Evolutionary conservation across 1,140 invertebrate genomes (phyloP).

Genomic region (Tetramorium alpestre): DNA sequence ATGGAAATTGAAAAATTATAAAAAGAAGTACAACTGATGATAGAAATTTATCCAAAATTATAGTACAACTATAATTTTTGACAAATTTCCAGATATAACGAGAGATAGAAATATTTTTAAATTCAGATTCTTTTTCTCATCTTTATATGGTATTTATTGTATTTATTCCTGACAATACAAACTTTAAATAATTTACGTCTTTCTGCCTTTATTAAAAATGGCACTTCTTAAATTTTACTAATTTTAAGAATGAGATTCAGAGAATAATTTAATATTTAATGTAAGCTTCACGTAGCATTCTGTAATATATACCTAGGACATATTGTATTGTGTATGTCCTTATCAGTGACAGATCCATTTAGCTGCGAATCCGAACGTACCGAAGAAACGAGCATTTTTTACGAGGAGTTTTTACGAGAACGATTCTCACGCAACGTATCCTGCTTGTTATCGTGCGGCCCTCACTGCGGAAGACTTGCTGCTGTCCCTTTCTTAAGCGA

Average conservation of each 20-base stretch:
- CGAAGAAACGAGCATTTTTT: conserved; percentile 3
- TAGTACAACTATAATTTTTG: no score
- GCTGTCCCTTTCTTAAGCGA: background rate
- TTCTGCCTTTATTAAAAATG: background rate
- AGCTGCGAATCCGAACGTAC: background rate
- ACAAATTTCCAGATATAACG: background rate
- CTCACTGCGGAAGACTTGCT: background rate
- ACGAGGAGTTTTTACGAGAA: conserved; percentile 58
- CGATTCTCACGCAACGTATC: background rate
- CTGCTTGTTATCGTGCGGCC: conserved; percentile 36
- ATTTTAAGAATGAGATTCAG: background rate
- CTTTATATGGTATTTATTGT: background rate
- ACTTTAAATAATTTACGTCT: background rate
- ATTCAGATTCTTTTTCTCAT: no score
- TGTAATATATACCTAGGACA: background rate
- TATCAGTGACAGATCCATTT: conserved; percentile 12
- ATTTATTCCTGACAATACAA: background rate
- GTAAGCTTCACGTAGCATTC: background rate
- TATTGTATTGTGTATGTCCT: background rate
- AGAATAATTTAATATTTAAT: background rate
- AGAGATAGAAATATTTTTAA: no score
- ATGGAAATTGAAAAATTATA: background rate
- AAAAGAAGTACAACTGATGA: background rate
- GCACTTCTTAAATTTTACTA: background rate
- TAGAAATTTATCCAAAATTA: background rate